Evolutionary conservation across 1,140 invertebrate species (phyloP).

Genomic region (Brachionus angularis): DNA sequence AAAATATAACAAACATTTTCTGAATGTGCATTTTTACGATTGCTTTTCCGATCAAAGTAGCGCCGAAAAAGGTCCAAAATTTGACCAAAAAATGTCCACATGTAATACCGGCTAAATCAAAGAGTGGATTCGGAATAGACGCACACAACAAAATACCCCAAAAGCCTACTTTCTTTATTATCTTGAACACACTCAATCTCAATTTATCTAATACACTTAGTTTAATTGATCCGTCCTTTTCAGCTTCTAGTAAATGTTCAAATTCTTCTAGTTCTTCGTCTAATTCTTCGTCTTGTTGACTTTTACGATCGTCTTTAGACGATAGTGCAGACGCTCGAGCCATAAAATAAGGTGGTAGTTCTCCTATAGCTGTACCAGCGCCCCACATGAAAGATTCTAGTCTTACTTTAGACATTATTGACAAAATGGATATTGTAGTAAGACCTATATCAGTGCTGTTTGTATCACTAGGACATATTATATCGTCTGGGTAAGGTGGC

Average conservation of each 20-base stretch:
- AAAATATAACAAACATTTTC: slow-evolving; percentile 74
- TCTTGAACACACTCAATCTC: slow-evolving; percentile 80
- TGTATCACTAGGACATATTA: slow-evolving; percentile 36
- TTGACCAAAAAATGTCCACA: slow-evolving; percentile 98
- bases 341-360: slow-evolving; percentile 94
- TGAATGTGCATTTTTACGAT: slow-evolving; percentile 99
- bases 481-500: slow-evolving; percentile 65
- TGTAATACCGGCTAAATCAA: slow-evolving; percentile 95
- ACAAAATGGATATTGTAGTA: slow-evolving; percentile 56
- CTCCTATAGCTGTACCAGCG: slow-evolving; percentile 90
- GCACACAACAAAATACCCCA: slow-evolving; percentile 91
- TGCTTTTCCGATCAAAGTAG: slow-evolving; percentile 95
- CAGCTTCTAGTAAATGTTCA: slow-evolving; percentile 46
- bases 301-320: slow-evolving; percentile 59
- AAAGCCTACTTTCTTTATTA: slow-evolving; percentile 92
- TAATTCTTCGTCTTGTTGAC: slow-evolving; percentile 70
- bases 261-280: slow-evolving; percentile 54
- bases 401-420: slow-evolving; percentile 92
- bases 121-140: slow-evolving; percentile 95
- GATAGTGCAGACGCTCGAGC: slow-evolving; percentile 81
- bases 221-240: slow-evolving; percentile 44
- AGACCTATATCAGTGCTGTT: neutral
- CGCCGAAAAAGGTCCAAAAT: slow-evolving; percentile 99
- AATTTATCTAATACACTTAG: slow-evolving; percentile 68
- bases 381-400: slow-evolving; percentile 96